Evolutionary conservation across 2,797 vertebrate genomes (phyloP).

Genomic region (Acropternis orthonyx): DNA sequence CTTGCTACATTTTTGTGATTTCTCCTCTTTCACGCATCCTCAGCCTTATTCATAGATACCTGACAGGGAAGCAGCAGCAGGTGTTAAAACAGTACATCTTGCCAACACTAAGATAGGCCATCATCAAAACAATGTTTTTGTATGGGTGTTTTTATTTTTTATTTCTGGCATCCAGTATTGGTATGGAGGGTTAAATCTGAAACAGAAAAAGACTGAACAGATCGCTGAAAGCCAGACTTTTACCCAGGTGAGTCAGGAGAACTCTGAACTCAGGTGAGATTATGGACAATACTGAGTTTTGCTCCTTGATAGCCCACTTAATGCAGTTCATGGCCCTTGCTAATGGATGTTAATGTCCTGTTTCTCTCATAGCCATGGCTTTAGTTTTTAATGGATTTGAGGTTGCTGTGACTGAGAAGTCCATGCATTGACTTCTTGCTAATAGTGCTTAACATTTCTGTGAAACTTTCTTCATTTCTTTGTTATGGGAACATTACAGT

Average conservation of each 20-base stretch:
- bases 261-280: not conserved
- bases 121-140: not conserved
- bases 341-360: constrained; percentile 1
- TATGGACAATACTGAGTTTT: not conserved
- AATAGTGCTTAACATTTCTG: not conserved
- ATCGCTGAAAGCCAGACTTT: not conserved
- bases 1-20: not conserved
- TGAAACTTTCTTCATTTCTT: not conserved
- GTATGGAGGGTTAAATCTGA: not conserved
- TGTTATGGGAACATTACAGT: not conserved
- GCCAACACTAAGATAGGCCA: not conserved
- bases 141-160: not conserved
- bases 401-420: not conserved
- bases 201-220: not conserved
- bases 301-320: not conserved
- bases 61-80: not conserved
- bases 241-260: not conserved
- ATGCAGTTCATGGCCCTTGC: not conserved
- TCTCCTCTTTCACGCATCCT: not conserved
- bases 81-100: not conserved
- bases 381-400: constrained; percentile 20
- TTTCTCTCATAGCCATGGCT: not conserved
- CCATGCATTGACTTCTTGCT: constrained; percentile 2
- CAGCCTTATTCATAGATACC: not conserved
- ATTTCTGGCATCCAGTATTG: not conserved